Evolutionary conservation across 2,113 vertebrate genomes (phyloP).

Genomic region (Poecile atricapillus): DNA sequence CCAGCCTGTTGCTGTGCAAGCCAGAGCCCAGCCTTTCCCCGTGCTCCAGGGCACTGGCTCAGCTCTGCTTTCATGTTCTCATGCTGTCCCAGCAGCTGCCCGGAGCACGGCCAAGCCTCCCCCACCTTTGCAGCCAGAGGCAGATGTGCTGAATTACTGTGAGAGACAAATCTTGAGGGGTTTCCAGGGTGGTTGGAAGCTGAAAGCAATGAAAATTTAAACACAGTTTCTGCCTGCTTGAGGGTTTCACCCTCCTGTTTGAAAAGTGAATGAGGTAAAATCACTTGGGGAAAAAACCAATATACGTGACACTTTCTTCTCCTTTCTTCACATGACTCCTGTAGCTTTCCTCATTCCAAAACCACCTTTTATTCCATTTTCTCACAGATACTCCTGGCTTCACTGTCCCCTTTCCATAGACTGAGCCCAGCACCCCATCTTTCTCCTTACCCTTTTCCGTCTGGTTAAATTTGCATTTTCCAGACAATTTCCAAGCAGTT

Average conservation of each 20-base stretch:
- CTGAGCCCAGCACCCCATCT: background rate
- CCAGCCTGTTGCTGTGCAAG: background rate
- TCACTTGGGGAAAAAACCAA: background rate
- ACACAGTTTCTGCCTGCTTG: background rate
- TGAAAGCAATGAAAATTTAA: background rate
- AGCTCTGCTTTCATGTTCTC: background rate
- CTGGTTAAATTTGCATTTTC: background rate
- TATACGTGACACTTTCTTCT: background rate
- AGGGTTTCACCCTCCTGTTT: background rate
- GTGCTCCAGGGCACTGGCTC: background rate
- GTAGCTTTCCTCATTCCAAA: background rate
- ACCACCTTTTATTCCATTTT: background rate
- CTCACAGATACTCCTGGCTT: background rate
- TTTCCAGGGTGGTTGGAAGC: slow-evolving; percentile 8
- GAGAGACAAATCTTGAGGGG: background rate
- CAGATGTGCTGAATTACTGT: slow-evolving; percentile 10
- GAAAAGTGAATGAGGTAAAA: background rate
- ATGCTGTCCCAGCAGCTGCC: background rate
- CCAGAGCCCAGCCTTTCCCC: background rate
- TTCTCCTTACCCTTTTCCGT: background rate
- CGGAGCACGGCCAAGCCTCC: background rate
- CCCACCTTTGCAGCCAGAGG: background rate
- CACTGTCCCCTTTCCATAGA: background rate
- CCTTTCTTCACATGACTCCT: background rate
- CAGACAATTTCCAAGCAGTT: background rate